Base-by-base conservation (phyloP, 2,888 invertebrate species). In the Archaeoteleia sp. region DNA sequence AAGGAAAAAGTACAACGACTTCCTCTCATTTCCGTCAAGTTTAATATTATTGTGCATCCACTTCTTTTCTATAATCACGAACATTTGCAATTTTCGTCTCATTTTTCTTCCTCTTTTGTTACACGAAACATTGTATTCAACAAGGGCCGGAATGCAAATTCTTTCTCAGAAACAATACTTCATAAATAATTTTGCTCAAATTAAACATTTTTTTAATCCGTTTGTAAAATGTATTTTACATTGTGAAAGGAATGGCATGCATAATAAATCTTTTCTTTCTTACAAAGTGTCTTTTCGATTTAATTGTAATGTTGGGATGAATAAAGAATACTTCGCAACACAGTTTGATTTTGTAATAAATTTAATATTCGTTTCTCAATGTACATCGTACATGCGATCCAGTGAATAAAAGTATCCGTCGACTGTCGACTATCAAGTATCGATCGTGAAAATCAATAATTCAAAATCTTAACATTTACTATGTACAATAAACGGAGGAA, bases 361-460 rank as follows among this genome's bases (percentile, higher is more conserved):
- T 66, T 49, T 53, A 45, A 57, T 70, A 48, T 65, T 30, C 27
- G 6, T 32, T 34, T 51, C 42, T 48, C 20, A 40, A 62, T 70
- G 70, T 70, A 66, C 62, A 66, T 66, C 66, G 69, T 69, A 61
- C 57, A 69, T 65, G 48, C 48, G 9, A 40, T 43, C 40, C 57
- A 42, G 34, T 6, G 29, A 46, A 48, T 53, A 54, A 25, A 60
- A 53, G 27, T 42, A 40, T 49, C 42, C 29, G 61, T 58, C 62
- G 58, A 62, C 42, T 66, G 27, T 66, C 62, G 66, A 58, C 66
- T 54, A 66, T 62, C 15, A 58, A 62, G 57, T 46, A 70, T 58
- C 70, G 70, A 62, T 54, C 37, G 40, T 30, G 13, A n/a, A 32
- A 65, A 66, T 58, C 34, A 57, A 54, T 58, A 37, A 51, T 58